Conservation (phyloP, 2,113 vertebrate species). For the Nannospalax galili region DNA sequence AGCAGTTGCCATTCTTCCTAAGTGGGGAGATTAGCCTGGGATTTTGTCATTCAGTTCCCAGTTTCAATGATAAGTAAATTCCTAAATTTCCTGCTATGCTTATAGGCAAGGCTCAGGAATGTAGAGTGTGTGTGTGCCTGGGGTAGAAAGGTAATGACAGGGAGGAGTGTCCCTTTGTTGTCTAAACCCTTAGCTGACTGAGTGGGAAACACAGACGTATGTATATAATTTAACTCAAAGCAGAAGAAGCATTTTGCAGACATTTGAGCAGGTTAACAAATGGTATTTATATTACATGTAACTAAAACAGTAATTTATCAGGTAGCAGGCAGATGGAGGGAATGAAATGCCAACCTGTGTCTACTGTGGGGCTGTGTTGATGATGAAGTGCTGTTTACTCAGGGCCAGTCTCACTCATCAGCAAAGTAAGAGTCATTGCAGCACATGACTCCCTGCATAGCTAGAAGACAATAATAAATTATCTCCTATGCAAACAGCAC, state of each 20-base stretch:
- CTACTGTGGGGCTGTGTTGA: slow-evolving; percentile 81
- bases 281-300: slow-evolving; percentile 85
- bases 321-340: slow-evolving; percentile 82
- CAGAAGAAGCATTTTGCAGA: slow-evolving; percentile 68
- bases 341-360: slow-evolving; percentile 81
- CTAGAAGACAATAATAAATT: slow-evolving; percentile 81
- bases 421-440: slow-evolving; percentile 70
- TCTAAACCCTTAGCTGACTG: slow-evolving; percentile 54
- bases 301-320: slow-evolving; percentile 88
- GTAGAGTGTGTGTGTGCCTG: background rate
- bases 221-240: slow-evolving; percentile 63
- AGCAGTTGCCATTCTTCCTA: background rate
- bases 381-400: slow-evolving; percentile 88
- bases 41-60: background rate
- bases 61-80: background rate
- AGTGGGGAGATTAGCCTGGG: background rate
- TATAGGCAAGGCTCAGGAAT: background rate
- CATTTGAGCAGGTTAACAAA: slow-evolving; percentile 85
- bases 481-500: slow-evolving; percentile 78
- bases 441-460: slow-evolving; percentile 78
- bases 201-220: background rate
- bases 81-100: background rate
- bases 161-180: slow-evolving; percentile 1
- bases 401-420: slow-evolving; percentile 82
- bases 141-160: background rate